Evolutionary conservation across 2,797 vertebrate species (phyloP).

Genomic region (Cephalopachus bancanus): DNA sequence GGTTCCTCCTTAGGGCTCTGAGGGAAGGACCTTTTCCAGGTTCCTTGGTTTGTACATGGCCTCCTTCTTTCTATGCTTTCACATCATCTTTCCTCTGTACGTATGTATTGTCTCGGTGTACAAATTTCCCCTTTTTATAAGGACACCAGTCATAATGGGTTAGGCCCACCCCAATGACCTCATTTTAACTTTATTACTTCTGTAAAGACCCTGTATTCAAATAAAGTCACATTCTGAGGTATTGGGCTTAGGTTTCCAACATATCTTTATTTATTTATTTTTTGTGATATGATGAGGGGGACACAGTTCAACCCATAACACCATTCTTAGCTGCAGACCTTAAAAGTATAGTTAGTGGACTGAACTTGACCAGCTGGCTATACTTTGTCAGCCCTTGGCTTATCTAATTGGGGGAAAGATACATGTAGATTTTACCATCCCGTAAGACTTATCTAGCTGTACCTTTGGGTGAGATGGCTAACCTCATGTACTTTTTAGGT

Average conservation of each 20-base stretch:
- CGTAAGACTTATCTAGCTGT: neutral
- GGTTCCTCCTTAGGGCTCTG: neutral
- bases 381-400: neutral
- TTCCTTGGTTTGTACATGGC: neutral
- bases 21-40: neutral
- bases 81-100: neutral
- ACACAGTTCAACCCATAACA: neutral
- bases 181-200: neutral
- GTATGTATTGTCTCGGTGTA: neutral
- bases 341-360: neutral
- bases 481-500: neutral
- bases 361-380: neutral
- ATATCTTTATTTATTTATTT: neutral
- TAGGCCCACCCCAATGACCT: neutral
- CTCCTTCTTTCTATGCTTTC: neutral
- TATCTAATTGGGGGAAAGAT: neutral
- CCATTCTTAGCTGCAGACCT: neutral
- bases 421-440: neutral
- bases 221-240: neutral
- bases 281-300: neutral
- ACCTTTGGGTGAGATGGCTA: conserved; percentile 33
- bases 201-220: neutral
- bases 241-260: neutral
- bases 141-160: neutral
- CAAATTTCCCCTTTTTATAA: neutral